Conservation (phyloP, 2,797 vertebrate species). For the Chrysocyon brachyurus region DNA sequence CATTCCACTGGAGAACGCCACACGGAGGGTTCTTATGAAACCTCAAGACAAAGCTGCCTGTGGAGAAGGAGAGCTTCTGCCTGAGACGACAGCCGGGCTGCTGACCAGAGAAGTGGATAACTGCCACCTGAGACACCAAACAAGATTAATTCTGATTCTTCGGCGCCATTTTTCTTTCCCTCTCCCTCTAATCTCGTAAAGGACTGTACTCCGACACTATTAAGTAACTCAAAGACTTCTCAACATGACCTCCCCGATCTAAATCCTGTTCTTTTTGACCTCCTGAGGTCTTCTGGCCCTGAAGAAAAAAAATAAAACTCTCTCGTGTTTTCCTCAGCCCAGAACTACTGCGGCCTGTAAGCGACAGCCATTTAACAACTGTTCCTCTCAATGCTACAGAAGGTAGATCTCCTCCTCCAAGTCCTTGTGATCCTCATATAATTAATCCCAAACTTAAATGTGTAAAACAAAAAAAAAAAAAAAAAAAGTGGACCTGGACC, state of each 20-base stretch:
- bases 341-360: not conserved
- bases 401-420: not conserved
- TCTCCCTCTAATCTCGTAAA: not conserved
- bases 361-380: not conserved
- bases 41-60: not conserved
- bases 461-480: not conserved
- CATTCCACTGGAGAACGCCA: not conserved
- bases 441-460: conserved; percentile 5
- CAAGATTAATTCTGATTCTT: not conserved
- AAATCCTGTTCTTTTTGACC: not conserved
- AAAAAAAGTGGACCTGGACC: not conserved
- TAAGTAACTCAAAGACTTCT: not conserved
- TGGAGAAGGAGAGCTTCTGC: not conserved
- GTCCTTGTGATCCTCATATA: not conserved
- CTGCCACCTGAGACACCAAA: not conserved
- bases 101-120: not conserved
- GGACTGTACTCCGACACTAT: not conserved
- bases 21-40: not conserved
- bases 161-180: not conserved
- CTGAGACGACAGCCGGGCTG: not conserved
- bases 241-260: not conserved
- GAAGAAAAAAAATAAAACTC: not conserved
- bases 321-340: not conserved
- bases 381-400: not conserved
- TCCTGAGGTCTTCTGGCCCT: not conserved